Evolutionary conservation across 1,140 invertebrate species (phyloP).

Genomic region (Mizuhopecten yessoensis): DNA sequence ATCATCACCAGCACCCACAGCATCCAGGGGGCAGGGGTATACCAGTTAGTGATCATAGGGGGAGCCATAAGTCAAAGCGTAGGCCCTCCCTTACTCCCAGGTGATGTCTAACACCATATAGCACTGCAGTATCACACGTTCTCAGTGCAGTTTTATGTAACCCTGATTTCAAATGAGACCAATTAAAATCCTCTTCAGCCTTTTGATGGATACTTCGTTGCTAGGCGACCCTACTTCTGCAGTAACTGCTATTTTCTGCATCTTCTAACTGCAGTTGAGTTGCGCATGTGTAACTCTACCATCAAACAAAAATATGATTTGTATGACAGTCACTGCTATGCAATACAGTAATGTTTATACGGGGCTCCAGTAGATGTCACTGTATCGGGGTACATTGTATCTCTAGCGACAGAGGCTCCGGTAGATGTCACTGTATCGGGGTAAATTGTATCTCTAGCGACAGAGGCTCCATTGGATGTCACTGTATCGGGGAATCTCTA

Average conservation of each 20-base stretch:
- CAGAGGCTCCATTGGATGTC: too few relatives aligned
- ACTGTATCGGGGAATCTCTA: too few relatives aligned
- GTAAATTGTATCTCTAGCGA: too few relatives aligned
- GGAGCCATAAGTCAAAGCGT: neutral
- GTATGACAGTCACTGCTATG: neutral
- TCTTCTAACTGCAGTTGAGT: constrained; percentile 18
- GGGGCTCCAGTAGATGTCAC: too few relatives aligned
- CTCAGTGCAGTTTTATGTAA: neutral
- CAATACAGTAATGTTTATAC: neutral
- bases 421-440: too few relatives aligned
- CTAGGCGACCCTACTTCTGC: neutral
- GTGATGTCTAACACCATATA: neutral
- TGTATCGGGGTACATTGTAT: too few relatives aligned
- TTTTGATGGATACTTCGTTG: constrained; percentile 33
- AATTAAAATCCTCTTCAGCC: constrained; percentile 34
- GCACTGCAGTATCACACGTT: neutral
- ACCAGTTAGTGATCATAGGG: neutral
- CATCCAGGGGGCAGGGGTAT: too few relatives aligned
- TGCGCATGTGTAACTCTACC: constrained; percentile 1
- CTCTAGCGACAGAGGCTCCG: too few relatives aligned
- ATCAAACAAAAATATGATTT: neutral
- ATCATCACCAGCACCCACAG: too few relatives aligned
- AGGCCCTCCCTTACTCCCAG: neutral
- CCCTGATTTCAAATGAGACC: constrained; percentile 30
- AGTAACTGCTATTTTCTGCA: constrained; percentile 19